Base-by-base conservation (phyloP, 1,140 invertebrate genomes). In the Drusus annulatus region DNA sequence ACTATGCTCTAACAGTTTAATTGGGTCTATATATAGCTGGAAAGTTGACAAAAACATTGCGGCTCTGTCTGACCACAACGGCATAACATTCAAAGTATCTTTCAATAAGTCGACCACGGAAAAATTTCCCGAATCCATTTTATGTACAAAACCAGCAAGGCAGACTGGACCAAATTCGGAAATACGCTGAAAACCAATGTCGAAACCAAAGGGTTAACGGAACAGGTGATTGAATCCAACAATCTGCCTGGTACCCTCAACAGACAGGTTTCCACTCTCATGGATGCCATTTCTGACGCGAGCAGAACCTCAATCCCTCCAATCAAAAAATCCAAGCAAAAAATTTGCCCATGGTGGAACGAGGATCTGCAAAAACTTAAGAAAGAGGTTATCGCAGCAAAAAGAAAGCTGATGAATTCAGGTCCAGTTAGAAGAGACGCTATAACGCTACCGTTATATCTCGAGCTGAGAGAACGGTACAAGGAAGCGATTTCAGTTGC, bases 331-430 rank as follows among this genome's bases (percentile, higher is more conserved):
- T 36, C 31, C 62, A 25, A n/a, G n/a, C n/a, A n/a, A n/a, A n/a
- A n/a, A n/a, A n/a, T n/a, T n/a, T n/a, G n/a, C n/a, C n/a, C n/a
- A 28, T 31, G 25, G 62, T 65, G 62, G 62, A 65, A 19, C 4
- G n/a, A 23, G 2, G 62, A 65, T 5, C 36, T 65, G 15, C 15
- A 19, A n/a, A 13, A 65, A 7, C n/a, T 65, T 25, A 65, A 65
- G 23, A 65, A 36, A 36, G 62, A 65, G 6, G 62, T 65, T 2
- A 2, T 65, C 23, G 16, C 6, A 36, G 62, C 62, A 3, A 65
- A 36, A n/a, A 16, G 65, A 3, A 69, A 69, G 17, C 65, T 50
- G 13, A 36, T 21, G 17, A 51, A 51, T 4, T 69, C 65, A 17
- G n/a, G 2, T 13, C 16, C 36, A 8, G 17, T 4, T 7, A 10